Evolutionary conservation across 1,140 invertebrate species (phyloP), one percentile per base, ranked within the genome.

Genomic region (Grapholita molesta): DNA sequence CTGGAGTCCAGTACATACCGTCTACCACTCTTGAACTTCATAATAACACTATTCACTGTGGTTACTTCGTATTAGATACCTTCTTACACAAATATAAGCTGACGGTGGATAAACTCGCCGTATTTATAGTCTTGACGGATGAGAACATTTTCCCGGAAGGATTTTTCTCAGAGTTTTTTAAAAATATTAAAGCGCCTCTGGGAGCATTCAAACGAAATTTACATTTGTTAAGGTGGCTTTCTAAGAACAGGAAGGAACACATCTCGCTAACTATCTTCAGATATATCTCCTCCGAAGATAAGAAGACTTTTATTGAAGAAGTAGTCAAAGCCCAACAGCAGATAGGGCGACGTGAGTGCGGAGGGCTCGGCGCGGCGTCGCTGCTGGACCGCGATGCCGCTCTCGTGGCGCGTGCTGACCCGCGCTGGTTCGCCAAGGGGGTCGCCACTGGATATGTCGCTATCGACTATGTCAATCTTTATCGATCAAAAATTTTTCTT

Each of bases 81-180:
- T 79, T 85, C 24, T 61, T 80, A n/a, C n/a, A 55, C 55, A 74
- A 72, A 57, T 70, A 78, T 68, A 42, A 30, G 6, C 48, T 85
- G 6, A 76, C 66, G 15, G 52, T 70, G 23, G 74, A 78, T 23
- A 82, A 82, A 66, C 9, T 78, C 6, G 74, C 74, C 12, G 30
- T 78, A 2, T 83, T 85, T 33, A 64, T 79, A 8, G 32, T 70
- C 25, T 48, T 85, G 24, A 71, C 69, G 0, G 75, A 83, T 64
- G 35, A 52, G 64, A 21, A 66, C 4, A 67, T 75, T 30, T 83
- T 83, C 28, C 73, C 74, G 2, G 70, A 76, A 66, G 61, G 66
- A 6, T 32, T 57, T 38, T 84, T 82, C 32, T 23, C 55, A 11
- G 6, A 24, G 3, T 73, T 78, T 28, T 69, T 76, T 28, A 3